Evolutionary conservation across 2,797 vertebrate species (phyloP), one percentile per base, ranked within the genome.

Genomic region (Salmo trutta): DNA sequence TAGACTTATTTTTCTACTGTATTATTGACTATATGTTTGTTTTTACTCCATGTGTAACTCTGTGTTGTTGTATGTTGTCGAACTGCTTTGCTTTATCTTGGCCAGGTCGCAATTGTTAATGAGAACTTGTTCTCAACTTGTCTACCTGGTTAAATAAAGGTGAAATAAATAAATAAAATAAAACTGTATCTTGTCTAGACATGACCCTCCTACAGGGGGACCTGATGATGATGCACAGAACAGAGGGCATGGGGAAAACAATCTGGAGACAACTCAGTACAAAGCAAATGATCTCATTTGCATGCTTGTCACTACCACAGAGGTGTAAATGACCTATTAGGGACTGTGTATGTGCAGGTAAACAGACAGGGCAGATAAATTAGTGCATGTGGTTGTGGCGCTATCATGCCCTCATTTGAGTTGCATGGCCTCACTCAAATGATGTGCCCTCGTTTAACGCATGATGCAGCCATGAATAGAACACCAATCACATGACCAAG

Each of bases 361-460:
- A 36, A 69, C 67, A 69, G 10, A 64, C 21, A 27, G 41, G 41
- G 10, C 41, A 47, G 10, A 47, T 3, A n/a, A 59, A 59, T 17
- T n/a, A n/a, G 41, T 47, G 41, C 17, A 56, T 56, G 19, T 56
- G 17, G 4, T 66, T 17, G 24, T 24, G 54, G 17, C 15, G 62
- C 24, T 66, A 27, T 15, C 64, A 12, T 31, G 75, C 54, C 33
- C 3, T 86, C 81, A 86, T 79, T 86, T 78, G 54, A 19, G 86
- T 84, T 87, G 88, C 88, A 87, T 24, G 56, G 54, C 66, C 76
- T 68, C 53, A 41, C 89, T 91, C 85, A 6, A 64, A 78, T 90
- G 88, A 84, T 88, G 33, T 17, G 15, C 68, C 8, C 17, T 41
- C n/a, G 6, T 19, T 24, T 2, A 41, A 27, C 41, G 17, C 47